Base-by-base conservation (phyloP, 2,888 invertebrate species). In the Smittia aterrima region DNA sequence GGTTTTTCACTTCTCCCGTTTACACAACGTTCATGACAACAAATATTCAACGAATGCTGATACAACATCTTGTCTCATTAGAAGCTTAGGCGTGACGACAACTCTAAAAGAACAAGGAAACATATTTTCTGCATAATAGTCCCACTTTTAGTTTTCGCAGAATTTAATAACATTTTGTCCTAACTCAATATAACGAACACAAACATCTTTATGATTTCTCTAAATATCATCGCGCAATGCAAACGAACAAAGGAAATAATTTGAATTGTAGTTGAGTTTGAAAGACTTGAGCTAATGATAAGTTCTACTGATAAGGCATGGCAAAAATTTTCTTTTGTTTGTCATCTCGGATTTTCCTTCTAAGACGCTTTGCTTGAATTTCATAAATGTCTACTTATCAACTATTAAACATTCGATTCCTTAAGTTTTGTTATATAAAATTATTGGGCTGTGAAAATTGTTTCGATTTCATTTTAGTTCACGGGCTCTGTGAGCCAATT, bases 401-500 rank as follows among this genome's bases (percentile, higher is more conserved):
- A 58, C 22, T 58, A 58, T 58, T 22, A 47, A 58, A 58, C 58
- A 58, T 58, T 58, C 58, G 22, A 58, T 58, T 20, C 58, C n/a
- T 22, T 58, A 22, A 18, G 20, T 22, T 58, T n/a, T 6, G n/a
- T 58, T 3, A 22, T 22, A 22, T 13, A 58, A 22, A 58, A 22
- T 58, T 58, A 18, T 58, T 58, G 58, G 16, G 20, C 9, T 20
- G 58, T 58, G 58, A 58, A 58, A 58, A 22, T 58, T 58, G 58
- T 58, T 18, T 6, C 58, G 13, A 58, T 58, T 13, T 58, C 58
- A 58, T 6, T 58, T 47, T 47, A 47, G 47, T 47, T 58, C 9
- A 64, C 1, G 20, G 70, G 70, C 53, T 70, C 53, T n/a, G 70
- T 38, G 18, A 72, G 72, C 72, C 72, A 72, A 20, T 25, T 62